Evolutionary conservation across 2,888 invertebrate species (phyloP).

Genomic region (Megastigmus dorsalis): DNA sequence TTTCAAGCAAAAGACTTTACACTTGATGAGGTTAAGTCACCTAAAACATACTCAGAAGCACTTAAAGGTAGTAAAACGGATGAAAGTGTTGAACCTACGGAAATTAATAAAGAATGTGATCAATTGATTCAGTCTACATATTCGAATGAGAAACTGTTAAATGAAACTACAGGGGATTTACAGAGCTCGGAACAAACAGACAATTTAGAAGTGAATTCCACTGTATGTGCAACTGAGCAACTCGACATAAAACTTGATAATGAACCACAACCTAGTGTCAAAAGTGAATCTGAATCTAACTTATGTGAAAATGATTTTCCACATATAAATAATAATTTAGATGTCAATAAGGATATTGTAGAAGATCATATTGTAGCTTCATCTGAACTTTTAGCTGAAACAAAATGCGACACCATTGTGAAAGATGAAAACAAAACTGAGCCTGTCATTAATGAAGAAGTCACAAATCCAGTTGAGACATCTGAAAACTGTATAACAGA

Average conservation of each 20-base stretch:
- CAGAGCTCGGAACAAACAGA: slow-evolving; percentile 41
- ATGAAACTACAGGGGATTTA: slow-evolving; percentile 25
- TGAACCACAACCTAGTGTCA: slow-evolving; percentile 19
- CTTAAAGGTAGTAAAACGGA: slow-evolving; percentile 18
- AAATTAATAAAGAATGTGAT: slow-evolving; percentile 36
- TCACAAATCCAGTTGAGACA: neutral
- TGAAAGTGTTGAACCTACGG: slow-evolving; percentile 33
- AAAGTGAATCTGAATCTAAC: slow-evolving; percentile 23
- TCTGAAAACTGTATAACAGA: slow-evolving; percentile 29
- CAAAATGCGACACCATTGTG: slow-evolving; percentile 22
- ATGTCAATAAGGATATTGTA: neutral
- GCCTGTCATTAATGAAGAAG: neutral
- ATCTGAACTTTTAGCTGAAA: neutral
- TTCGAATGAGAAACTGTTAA: slow-evolving; percentile 15
- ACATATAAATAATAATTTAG: neutral
- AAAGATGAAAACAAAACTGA: slow-evolving; percentile 28
- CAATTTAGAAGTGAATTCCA: slow-evolving; percentile 49
- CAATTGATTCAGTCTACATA: slow-evolving; percentile 2
- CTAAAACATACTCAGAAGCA: slow-evolving; percentile 50
- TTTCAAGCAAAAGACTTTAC: slow-evolving; percentile 70
- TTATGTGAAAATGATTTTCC: neutral
- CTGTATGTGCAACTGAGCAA: slow-evolving; percentile 15
- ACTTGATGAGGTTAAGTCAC: slow-evolving; percentile 56
- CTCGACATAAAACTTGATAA: neutral
- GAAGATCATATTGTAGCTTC: slow-evolving; percentile 24